These are phyloP conservation scores for Megastigmus dorsalis DNA, from an alignment of 2,888 invertebrate species.

Conservation along the genomic window DNA sequence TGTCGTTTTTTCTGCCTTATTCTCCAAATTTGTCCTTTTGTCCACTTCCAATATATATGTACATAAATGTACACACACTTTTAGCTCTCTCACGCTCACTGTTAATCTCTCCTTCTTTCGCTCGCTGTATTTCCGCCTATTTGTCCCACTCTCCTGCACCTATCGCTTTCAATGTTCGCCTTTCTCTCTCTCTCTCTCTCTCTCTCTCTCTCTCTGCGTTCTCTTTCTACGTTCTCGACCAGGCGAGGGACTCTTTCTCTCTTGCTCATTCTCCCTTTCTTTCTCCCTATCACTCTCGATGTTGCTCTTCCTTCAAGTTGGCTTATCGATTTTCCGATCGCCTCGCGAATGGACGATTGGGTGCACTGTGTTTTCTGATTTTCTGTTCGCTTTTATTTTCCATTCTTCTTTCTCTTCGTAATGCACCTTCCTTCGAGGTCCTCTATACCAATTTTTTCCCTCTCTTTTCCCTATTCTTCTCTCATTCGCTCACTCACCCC, in stretches of 20 bases:
- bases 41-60: conserved; percentile 2
- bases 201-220: neutral
- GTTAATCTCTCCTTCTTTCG: conserved; percentile 39
- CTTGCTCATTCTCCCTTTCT: conserved; percentile 31
- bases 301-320: conserved; percentile 44
- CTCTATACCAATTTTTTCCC: conserved; percentile 33
- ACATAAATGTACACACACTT: neutral
- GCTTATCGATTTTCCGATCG: conserved; percentile 52
- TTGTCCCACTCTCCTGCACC: conserved; percentile 33
- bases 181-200: neutral
- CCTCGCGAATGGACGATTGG: conserved; percentile 44
- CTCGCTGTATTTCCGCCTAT: conserved; percentile 42
- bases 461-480: conserved; percentile 1
- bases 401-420: conserved; percentile 45
- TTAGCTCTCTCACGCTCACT: conserved; percentile 15
- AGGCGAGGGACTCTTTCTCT: too few relatives aligned
- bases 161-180: conserved; percentile 18
- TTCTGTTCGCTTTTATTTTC: conserved; percentile 43
- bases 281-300: conserved; percentile 14
- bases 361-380: conserved; percentile 52
- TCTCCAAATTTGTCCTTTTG: conserved; percentile 26
- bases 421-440: conserved; percentile 37
- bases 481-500: neutral
- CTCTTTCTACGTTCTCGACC: too few relatives aligned
- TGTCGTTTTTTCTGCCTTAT: neutral